Percentiles rank a stretch among this genome's conserved stretches.
Conservation (phyloP, 2,113 vertebrate genomes). For the Talpa occidentalis region DNA sequence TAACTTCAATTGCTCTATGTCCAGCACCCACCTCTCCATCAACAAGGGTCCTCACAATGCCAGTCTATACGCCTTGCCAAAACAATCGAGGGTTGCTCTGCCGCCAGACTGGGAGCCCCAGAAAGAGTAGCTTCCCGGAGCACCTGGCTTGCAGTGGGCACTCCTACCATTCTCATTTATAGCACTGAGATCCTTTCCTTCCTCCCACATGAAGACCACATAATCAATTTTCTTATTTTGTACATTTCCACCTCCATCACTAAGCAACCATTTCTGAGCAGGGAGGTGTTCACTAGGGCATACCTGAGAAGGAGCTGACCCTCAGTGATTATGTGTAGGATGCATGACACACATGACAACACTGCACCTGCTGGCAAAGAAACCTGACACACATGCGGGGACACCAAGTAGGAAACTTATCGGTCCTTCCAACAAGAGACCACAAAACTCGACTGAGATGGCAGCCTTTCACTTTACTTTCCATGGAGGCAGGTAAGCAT, state of each 20-base stretch:
- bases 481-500: not conserved
- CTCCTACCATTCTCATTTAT: not conserved
- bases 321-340: not conserved
- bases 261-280: not conserved
- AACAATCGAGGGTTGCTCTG: rapidly evolving
- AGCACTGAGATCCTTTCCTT: not conserved
- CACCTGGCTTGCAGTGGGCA: not conserved
- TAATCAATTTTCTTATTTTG: not conserved
- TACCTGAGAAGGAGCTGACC: not conserved
- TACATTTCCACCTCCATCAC: not conserved
- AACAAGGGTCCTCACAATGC: too few relatives aligned
- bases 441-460: not conserved
- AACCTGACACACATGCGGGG: not conserved
- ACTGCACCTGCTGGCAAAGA: not conserved
- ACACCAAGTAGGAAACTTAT: not conserved
- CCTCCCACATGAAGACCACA: not conserved
- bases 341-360: not conserved
- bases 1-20: too few relatives aligned
- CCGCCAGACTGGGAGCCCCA: not conserved
- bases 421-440: not conserved
- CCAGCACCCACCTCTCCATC: too few relatives aligned
- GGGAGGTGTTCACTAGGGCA: not conserved
- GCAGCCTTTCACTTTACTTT: not conserved
- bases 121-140: not conserved
- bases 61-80: too few relatives aligned